These are phyloP conservation scores for Pangasius larnaudii DNA, from an alignment of 2,797 vertebrate genomes.

Conservation along the genomic window DNA sequence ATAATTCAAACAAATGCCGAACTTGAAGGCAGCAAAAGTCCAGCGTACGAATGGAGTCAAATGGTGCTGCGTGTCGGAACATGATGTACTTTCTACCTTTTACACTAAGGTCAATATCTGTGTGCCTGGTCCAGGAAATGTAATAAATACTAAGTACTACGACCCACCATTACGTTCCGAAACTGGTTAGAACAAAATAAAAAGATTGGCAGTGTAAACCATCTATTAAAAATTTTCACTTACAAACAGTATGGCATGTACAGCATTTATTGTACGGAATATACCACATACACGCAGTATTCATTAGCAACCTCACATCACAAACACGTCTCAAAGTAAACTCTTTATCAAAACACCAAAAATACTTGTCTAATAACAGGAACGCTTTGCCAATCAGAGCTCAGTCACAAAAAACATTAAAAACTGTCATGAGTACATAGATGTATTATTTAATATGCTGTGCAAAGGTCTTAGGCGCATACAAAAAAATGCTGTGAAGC, in stretches of 20 bases:
- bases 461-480: not conserved
- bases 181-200: not conserved
- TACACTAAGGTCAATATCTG: not conserved
- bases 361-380: not conserved
- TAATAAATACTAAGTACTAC: not conserved
- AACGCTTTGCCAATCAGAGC: not conserved
- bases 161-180: not conserved
- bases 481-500: not conserved
- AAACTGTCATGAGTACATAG: not conserved
- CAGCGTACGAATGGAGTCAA: not conserved
- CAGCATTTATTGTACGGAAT: too few species aligned
- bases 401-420: not conserved
- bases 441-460: not conserved
- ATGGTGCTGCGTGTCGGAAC: constrained; percentile 14
- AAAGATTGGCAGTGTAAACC: too few species aligned
- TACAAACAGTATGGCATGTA: too few species aligned
- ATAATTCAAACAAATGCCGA: not conserved
- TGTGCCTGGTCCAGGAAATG: not conserved
- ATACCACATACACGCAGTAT: not conserved
- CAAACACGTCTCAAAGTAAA: not conserved
- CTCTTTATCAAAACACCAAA: not conserved
- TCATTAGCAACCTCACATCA: not conserved
- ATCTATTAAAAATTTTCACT: too few species aligned
- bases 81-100: constrained; percentile 19
- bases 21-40: not conserved